Base-by-base conservation (phyloP, 2,888 invertebrate species). In the Drosophila koepferae region DNA sequence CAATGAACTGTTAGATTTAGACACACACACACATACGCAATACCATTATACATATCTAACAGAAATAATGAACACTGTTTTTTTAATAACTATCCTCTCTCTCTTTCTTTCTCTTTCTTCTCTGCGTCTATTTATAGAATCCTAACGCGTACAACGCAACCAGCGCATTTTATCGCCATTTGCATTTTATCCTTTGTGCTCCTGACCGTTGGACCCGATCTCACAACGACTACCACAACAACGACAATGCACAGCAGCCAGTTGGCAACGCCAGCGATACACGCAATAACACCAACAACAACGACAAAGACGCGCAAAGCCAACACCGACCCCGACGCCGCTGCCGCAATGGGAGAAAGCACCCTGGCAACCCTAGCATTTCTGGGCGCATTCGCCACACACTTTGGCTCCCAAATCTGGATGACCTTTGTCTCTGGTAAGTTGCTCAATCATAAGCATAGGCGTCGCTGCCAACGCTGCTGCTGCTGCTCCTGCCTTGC, bases 391-490 rank as follows among this genome's bases (percentile, higher is more conserved):
- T 96, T 98, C 82, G 96, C 96, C 74, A 95, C 95, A 65, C 97
- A 98, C 92, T 95, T 97, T 82, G 98, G 98, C 40, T 95, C 97
- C 23, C 98, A 98, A 94, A 95, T 98, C 79, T 98, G 98, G 98
- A 98, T 98, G 97, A 97, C 98, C 14, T 96, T 98, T 90, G 95
- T 98, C 41, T 98, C 98, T 90, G 97, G 97, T 97, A 92, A 89
- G 85, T 65, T 56, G 40, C 40, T 34, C 14, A 43, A 44, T 16
- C 38, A 46, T 20, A 23, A 40, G 10, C 41, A 16, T 9, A n/a
- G 51, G 12, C 43, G 38, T 20, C 58, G 44, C 51, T 41, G 46
- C 14, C 18, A 18, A 16, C 9, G 53, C 40, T 51, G 56, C 59
- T 53, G 38, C 49, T 43, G 51, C 31, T 18, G 34, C 48, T n/a